These are phyloP conservation scores for Hirtodrosophila confusa DNA, from an alignment of 2,888 invertebrate genomes.

Conservation along the genomic window DNA sequence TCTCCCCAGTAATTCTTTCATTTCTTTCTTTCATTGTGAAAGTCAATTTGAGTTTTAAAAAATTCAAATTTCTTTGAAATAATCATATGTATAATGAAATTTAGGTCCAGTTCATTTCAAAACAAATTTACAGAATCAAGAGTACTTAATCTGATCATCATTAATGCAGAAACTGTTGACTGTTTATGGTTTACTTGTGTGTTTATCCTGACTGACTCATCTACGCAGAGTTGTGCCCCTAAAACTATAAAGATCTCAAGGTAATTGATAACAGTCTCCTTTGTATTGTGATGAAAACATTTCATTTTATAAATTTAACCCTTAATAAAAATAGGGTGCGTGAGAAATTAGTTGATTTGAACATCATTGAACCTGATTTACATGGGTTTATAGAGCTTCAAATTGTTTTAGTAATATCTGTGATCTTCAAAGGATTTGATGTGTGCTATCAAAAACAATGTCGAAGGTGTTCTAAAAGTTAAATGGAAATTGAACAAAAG, in stretches of 20 bases:
- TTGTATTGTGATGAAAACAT: conserved; percentile 20
- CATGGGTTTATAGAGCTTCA: conserved; percentile 10
- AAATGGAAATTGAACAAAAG: neutral
- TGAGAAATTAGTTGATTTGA: conserved; percentile 25
- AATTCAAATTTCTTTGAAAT: no score
- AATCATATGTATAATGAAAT: no score
- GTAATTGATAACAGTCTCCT: conserved; percentile 1
- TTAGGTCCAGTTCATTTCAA: no score
- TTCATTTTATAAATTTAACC: conserved; percentile 16
- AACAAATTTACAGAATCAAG: no score
- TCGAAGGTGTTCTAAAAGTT: neutral
- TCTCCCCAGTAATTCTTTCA: no score
- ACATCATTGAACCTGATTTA: conserved; percentile 15
- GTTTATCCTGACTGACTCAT: neutral
- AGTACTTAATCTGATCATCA: no score
- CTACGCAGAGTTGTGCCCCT: conserved; percentile 25
- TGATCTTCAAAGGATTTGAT: neutral
- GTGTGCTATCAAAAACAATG: no score
- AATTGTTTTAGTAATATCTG: conserved; percentile 16
- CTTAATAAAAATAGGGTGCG: conserved; percentile 17
- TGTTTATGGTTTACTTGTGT: conserved; percentile 24
- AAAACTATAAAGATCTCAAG: neutral
- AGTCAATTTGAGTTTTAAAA: no score
- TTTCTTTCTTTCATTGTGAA: no score
- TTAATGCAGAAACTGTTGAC: conserved; percentile 8